phyloP scores from a whole-genome alignment of 2,888 invertebrate species.

The Schrankia costaestrigalis region DNA sequence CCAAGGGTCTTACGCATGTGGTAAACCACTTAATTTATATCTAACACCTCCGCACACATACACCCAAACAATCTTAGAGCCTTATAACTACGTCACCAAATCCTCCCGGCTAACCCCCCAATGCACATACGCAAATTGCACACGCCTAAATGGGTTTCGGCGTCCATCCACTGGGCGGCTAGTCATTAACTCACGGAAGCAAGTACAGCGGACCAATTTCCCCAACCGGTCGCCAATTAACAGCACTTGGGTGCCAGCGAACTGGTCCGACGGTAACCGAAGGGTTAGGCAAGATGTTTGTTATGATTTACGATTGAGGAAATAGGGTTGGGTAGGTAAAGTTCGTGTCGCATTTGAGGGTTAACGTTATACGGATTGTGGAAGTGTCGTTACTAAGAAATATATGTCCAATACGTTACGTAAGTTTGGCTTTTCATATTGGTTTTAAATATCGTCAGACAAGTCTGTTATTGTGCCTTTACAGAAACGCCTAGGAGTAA shows the following conservation, averaged over 20 bases:
- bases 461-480: no score
- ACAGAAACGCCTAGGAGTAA: no score
- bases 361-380: slow-evolving; percentile 23
- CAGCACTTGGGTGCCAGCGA: slow-evolving; percentile 61
- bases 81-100: slow-evolving; percentile 48
- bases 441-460: no score
- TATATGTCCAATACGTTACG: no score
- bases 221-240: slow-evolving; percentile 75
- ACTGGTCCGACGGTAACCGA: slow-evolving; percentile 53
- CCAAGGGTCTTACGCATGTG: no score
- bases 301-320: slow-evolving; percentile 70
- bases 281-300: slow-evolving; percentile 76
- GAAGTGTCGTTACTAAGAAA: slow-evolving; percentile 18
- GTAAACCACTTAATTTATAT: background rate
- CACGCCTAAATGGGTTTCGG: slow-evolving; percentile 74
- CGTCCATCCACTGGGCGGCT: slow-evolving; percentile 73
- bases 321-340: slow-evolving; percentile 31
- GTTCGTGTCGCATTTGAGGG: slow-evolving; percentile 34
- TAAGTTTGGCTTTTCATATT: no score
- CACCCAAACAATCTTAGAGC: slow-evolving; percentile 20
- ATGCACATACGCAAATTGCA: slow-evolving; percentile 73
- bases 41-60: background rate
- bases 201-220: slow-evolving; percentile 77
- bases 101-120: slow-evolving; percentile 59
- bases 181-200: slow-evolving; percentile 79